Conservation (phyloP, 2,888 invertebrate species). For the Galeopsomyia nigrocyanea region DNA sequence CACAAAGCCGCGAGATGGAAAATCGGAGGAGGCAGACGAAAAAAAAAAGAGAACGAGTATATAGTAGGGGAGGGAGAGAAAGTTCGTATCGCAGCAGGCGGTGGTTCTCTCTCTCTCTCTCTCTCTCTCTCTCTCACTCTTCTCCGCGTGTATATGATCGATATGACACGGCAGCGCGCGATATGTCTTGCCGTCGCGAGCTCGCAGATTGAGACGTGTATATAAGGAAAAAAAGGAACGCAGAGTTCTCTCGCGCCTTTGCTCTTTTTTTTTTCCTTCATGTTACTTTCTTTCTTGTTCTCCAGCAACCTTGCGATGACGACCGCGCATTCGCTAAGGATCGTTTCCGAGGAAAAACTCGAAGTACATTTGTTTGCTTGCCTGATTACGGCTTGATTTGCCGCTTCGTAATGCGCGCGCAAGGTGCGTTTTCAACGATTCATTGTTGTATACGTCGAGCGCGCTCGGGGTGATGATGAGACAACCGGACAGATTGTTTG, state of each 20-base stretch:
- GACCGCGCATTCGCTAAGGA: slow-evolving; percentile 33
- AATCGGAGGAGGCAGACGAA: slow-evolving; percentile 9
- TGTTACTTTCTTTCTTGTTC: slow-evolving; percentile 20
- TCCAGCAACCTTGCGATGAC: background rate
- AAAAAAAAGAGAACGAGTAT: too few species aligned
- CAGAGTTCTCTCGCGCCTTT: slow-evolving; percentile 23
- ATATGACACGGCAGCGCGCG: slow-evolving; percentile 59
- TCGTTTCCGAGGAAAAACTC: slow-evolving; percentile 24
- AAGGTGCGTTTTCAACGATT: too few species aligned
- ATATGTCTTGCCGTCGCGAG: slow-evolving; percentile 39
- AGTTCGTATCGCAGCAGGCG: slow-evolving; percentile 48
- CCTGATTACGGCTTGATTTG: slow-evolving; percentile 3
- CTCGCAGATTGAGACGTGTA: slow-evolving; percentile 7
- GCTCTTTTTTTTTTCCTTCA: slow-evolving; percentile 25
- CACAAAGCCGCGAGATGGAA: background rate
- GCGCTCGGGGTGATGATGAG: too few species aligned
- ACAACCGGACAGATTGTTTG: too few species aligned
- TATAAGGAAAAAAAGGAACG: background rate
- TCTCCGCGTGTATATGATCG: slow-evolving; percentile 63
- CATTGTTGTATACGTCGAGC: too few species aligned
- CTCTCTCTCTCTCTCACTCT: too few species aligned
- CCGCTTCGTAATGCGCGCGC: too few species aligned
- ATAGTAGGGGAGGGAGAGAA: slow-evolving; percentile 2
- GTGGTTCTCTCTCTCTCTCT: slow-evolving; percentile 36
- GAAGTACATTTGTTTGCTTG: slow-evolving; percentile 11